Base-by-base conservation (phyloP, 2,797 vertebrate genomes). In the Sebastes goodei region DNA sequence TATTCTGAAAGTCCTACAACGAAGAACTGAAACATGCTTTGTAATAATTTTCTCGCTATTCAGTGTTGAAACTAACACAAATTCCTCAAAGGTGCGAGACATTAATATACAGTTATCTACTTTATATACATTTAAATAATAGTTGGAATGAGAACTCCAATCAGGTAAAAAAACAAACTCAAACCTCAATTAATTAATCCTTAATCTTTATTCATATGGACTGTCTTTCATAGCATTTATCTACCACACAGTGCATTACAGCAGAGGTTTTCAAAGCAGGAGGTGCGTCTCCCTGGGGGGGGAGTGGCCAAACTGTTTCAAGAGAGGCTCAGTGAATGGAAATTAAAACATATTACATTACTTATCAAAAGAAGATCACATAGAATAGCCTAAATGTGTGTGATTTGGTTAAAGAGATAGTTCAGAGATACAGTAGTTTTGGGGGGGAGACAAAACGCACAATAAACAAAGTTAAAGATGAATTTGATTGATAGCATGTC, bases 101-200 rank as follows among this genome's bases (percentile, higher is more conserved):
- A 53, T 65, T 17, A 56, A 76, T 56, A 23, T 60, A 73, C 15
- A 66, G 42, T 65, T 74, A 49, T 29, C 71, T 53, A 60, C 30
- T 70, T 69, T 55, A 29, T 60, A 69, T 66, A 57, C 30, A 27
- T 79, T 29, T 38, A 70, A 76, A 53, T 59, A 65, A 57, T 46
- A 53, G 46, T 77, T 81, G 53, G 56, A 81, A 66, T 20, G n/a
- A 72, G 15, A 73, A 61, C 76, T 77, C 78, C 52, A 65, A 65
- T 89, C 87, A 88, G 85, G 84, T 85, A 79, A 57, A 74, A 68
- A 35, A 77, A 66, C 49, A 30, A 85, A 83, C 42, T 81, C 59
- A 77, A 80, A 86, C 67, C 66, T 87, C 62, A 74, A 17, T 53
- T 21, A 46, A 29, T 30, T 55, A 4, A 60, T 55, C 64, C 10